Percentiles rank a stretch among this genome's conserved stretches.
These are phyloP conservation scores for Eumeta japonica DNA, from an alignment of 1,140 invertebrate genomes.

Conservation along the genomic window DNA sequence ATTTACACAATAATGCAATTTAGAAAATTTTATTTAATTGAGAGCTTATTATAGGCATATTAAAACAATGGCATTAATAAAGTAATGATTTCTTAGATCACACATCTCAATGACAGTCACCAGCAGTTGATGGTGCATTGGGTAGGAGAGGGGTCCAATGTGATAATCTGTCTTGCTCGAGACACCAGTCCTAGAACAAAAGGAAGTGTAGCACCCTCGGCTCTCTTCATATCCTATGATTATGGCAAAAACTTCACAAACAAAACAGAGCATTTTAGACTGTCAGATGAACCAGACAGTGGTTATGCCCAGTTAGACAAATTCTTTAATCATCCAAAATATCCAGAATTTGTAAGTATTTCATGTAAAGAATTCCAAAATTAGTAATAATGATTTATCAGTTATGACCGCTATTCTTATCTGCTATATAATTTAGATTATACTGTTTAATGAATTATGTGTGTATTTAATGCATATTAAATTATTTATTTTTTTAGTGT, in stretches of 20 bases:
- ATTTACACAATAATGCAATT: no score
- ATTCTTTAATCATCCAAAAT: conserved; percentile 80
- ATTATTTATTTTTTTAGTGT: conserved; percentile 65
- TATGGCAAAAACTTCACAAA: conserved; percentile 80
- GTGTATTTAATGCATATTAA: no score
- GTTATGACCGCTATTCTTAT: no score
- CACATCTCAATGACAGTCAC: conserved; percentile 77
- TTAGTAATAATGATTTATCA: no score
- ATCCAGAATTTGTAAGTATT: conserved; percentile 70
- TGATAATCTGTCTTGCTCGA: conserved; percentile 81
- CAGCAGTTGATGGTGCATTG: conserved; percentile 87
- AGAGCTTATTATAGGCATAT: no score
- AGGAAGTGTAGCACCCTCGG: conserved; percentile 59
- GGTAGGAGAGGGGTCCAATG: conserved; percentile 81
- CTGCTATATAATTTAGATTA: no score
- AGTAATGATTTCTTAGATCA: no score
- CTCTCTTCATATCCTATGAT: conserved; percentile 82
- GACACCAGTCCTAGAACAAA: conserved; percentile 60
- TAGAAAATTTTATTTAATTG: no score
- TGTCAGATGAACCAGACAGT: conserved; percentile 52
- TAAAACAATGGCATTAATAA: no score
- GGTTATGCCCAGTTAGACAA: conserved; percentile 73
- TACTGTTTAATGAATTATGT: no score
- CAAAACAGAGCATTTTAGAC: conserved; percentile 67
- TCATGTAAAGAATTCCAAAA: no score